These are phyloP conservation scores for Discoglossus pictus DNA, from an alignment of 2,797 vertebrate species.

Conservation along the genomic window DNA sequence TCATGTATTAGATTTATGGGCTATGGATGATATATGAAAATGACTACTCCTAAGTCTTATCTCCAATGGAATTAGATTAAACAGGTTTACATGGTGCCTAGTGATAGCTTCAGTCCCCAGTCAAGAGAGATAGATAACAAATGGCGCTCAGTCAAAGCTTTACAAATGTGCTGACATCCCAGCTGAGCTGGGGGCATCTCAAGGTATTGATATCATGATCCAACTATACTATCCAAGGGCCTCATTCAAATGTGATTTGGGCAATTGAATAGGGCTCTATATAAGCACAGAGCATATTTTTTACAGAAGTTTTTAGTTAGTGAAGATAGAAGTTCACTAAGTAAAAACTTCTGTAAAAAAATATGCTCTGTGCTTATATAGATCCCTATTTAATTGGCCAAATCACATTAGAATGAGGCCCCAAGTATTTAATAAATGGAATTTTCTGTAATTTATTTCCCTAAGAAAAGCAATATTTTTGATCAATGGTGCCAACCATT, in stretches of 20 bases:
- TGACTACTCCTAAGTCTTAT: conserved; percentile 54
- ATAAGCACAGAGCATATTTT: no score
- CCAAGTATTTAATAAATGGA: no score
- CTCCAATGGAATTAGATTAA: conserved; percentile 46
- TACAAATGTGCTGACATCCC: conserved; percentile 75
- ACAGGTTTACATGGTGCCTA: conserved; percentile 48
- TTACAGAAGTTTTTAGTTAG: no score
- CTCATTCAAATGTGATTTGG: no score
- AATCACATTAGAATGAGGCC: no score
- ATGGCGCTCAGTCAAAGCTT: conserved; percentile 63
- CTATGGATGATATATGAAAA: conserved; percentile 59
- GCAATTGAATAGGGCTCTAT: no score
- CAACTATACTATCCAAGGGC: conserved; percentile 6
- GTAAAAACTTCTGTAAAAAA: no score
- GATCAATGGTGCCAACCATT: conserved; percentile 12
- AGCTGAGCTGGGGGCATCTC: conserved; percentile 68
- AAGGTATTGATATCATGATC: conserved; percentile 69
- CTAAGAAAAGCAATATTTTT: conserved; percentile 56
- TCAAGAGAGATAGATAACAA: conserved; percentile 64
- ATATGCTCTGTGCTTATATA: no score
- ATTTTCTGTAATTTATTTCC: conserved; percentile 54
- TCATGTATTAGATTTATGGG: conserved; percentile 17
- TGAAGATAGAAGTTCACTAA: no score
- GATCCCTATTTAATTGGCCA: no score
- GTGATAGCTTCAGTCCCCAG: conserved; percentile 38